Base-by-base conservation (phyloP, 2,113 vertebrate species). In the Dasyprocta punctata region DNA sequence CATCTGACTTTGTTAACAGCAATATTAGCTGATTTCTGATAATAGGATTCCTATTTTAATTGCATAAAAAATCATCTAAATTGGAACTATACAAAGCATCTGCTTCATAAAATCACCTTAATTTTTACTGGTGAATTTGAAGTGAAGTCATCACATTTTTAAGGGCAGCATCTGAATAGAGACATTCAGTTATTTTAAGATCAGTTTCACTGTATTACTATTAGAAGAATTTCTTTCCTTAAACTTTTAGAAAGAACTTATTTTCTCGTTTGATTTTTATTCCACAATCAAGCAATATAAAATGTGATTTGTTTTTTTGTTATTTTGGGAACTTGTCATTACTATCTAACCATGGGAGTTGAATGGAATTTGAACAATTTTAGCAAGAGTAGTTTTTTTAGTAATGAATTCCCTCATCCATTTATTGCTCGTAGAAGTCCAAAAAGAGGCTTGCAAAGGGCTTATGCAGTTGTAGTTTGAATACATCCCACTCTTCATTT, bases 171-270 rank as follows among this genome's bases (percentile, higher is more conserved):
- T 49, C 47, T 92, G 60, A 92, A 52, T 22, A 89, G 54, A 78
- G n/a, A 47, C 10, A 60, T 38, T 26, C 30, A 80, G 1, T 89
- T 87, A 47, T 75, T 90, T 95, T 88, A 85, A 94, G 80, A 81
- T 73, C 52, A 92, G 80, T 97, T 98, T 98, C 67, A 96, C 78
- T 95, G 75, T 65, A 89, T 97, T 96, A 61, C 49, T 73, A 44
- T 96, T 95, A 0, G 19, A 56, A 30, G 71, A 96, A 97, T 97
- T 97, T 95, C 92, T 96, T 97, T 26, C 95, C 90, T 78, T 96
- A 98, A 97, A 69, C 52, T 96, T 98, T 97, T 90, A 98, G 86
- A 97, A 82, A 24, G 97, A 97, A 81, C 95, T 94, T n/a, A 44
- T 69, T 95, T 90, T 96, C 58, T 60, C 90, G 56, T 86, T 96